Conservation (phyloP, 2,113 vertebrate species). For the Xenopus borealis region DNA sequence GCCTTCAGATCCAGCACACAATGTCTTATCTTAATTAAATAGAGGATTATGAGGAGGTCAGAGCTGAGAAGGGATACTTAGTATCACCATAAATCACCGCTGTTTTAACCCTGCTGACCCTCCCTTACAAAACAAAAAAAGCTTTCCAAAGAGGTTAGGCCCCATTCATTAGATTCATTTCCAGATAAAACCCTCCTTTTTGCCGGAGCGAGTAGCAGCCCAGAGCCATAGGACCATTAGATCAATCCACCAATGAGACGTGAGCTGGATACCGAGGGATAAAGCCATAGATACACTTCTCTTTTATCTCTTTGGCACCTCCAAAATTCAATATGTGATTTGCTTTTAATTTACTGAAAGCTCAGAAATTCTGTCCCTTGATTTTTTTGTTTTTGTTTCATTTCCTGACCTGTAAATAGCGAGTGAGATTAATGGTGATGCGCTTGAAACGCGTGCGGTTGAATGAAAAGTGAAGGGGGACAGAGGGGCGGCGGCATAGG, state of each 20-base stretch:
- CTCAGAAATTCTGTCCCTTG: no score
- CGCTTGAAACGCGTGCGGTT: no score
- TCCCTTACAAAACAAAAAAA: constrained; percentile 18
- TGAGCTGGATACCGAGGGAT: not conserved
- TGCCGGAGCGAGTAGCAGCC: not conserved
- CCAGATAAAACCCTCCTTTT: not conserved
- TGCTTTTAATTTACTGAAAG: not conserved
- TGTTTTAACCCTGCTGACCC: constrained; percentile 33
- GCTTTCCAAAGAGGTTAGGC: not conserved
- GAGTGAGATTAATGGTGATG: no score
- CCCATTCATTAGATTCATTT: constrained; percentile 1
- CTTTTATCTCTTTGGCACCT: constrained; percentile 24
- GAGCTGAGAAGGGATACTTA: constrained; percentile 23
- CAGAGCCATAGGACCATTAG: constrained; percentile 7
- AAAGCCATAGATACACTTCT: not conserved
- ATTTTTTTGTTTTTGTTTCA: no score
- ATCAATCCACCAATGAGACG: constrained; percentile 2
- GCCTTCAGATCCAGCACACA: not conserved
- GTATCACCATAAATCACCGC: constrained; percentile 32
- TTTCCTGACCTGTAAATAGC: no score
- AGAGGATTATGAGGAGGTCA: constrained; percentile 1
- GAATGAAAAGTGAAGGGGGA: no score
- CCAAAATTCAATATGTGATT: not conserved
- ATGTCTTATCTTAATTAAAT: constrained; percentile 30
- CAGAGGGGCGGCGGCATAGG: no score